phyloP scores from a whole-genome alignment of 2,888 invertebrate species.

The Drosophila neotestacea region DNA sequence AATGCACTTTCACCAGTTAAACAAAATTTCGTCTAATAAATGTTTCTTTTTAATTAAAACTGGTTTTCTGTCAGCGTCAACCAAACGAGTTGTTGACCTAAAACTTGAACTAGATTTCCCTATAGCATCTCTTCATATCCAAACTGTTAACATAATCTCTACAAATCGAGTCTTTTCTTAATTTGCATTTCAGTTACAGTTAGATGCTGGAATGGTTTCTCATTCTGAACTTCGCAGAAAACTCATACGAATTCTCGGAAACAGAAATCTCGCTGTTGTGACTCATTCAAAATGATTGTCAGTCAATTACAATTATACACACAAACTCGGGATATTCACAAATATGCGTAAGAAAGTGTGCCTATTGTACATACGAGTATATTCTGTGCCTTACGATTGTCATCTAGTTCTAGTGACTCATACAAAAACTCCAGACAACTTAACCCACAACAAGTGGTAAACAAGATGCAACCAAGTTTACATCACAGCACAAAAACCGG shows the following conservation, averaged over 20 bases:
- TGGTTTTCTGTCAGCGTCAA: slow-evolving; percentile 48
- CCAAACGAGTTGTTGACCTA: slow-evolving; percentile 63
- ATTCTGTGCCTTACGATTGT: slow-evolving; percentile 13
- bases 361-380: slow-evolving; percentile 23
- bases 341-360: slow-evolving; percentile 25
- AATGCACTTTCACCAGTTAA: slow-evolving; percentile 65
- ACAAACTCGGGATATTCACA: slow-evolving; percentile 1
- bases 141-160: slow-evolving; percentile 19
- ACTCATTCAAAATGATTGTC: slow-evolving; percentile 53
- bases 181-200: slow-evolving; percentile 62
- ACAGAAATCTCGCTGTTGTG: slow-evolving; percentile 43
- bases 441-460: slow-evolving; percentile 44
- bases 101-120: slow-evolving; percentile 77
- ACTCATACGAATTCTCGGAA: slow-evolving; percentile 71
- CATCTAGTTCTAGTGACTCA: slow-evolving; percentile 57
- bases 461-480: slow-evolving; percentile 26
- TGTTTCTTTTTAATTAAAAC: slow-evolving; percentile 72
- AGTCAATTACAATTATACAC: slow-evolving; percentile 51
- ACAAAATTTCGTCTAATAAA: slow-evolving; percentile 53
- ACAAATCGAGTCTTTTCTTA: slow-evolving; percentile 15
- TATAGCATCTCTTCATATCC: slow-evolving; percentile 40
- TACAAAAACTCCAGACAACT: slow-evolving; percentile 20
- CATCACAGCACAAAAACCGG: slow-evolving; percentile 47
- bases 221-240: slow-evolving; percentile 58
- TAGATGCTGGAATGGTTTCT: slow-evolving; percentile 22